Conservation (phyloP, 2,113 vertebrate species). For the Microtus richardsoni region DNA sequence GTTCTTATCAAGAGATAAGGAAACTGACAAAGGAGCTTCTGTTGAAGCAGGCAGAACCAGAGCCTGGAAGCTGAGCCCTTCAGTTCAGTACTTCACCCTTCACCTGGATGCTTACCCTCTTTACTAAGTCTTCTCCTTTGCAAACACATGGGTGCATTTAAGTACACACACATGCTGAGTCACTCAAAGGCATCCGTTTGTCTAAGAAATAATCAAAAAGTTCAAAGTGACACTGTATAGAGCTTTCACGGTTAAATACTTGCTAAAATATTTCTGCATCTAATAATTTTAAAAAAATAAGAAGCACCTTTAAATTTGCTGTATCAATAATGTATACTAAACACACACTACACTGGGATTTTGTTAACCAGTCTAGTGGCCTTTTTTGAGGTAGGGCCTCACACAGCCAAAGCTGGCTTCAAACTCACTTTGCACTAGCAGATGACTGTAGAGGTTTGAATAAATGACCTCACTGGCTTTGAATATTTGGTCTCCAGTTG, state of each 20-base stretch:
- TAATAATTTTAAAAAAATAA: constrained; percentile 71
- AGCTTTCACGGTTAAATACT: constrained; percentile 89
- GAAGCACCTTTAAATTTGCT: constrained; percentile 73
- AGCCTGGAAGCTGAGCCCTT: not conserved
- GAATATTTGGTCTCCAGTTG: not conserved
- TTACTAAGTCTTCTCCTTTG: not conserved
- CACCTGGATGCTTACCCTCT: not conserved
- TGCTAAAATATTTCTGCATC: constrained; percentile 76
- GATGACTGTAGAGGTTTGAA: not conserved
- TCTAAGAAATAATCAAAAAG: constrained; percentile 70
- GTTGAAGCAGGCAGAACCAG: not conserved
- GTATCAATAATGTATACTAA: constrained; percentile 72
- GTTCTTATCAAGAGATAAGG: not conserved
- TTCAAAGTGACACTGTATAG: constrained; percentile 90
- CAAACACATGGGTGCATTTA: not conserved
- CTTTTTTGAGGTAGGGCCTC: not conserved
- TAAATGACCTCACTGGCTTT: not conserved
- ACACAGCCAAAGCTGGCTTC: not conserved
- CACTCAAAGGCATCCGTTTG: not conserved
- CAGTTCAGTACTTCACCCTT: not conserved
- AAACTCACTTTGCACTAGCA: not conserved
- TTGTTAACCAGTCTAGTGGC: constrained; percentile 66
- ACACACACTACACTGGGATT: constrained; percentile 28
- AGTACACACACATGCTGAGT: not conserved
- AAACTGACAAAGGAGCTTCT: not conserved